Evolutionary conservation across 2,888 invertebrate species (phyloP).

Genomic region (Dioctria linearis): DNA sequence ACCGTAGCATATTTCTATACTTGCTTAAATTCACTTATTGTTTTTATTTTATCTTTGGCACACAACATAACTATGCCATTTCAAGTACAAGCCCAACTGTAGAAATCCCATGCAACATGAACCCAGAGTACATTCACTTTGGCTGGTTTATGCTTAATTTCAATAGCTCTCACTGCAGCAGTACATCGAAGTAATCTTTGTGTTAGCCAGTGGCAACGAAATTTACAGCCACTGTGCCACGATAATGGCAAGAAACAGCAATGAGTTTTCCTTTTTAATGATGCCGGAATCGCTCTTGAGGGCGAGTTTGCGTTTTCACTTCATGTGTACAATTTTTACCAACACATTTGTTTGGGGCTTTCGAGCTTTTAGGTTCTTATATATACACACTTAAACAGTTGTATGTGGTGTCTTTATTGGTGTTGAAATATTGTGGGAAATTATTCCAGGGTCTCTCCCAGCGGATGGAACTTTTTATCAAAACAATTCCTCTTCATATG

Average conservation of each 20-base stretch:
- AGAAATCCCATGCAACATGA: neutral
- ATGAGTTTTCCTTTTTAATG: slow-evolving; percentile 25
- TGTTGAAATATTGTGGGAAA: neutral
- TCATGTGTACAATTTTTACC: neutral
- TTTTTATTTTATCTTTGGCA: neutral
- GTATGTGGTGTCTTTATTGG: too few species aligned
- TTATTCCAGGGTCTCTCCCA: too few species aligned
- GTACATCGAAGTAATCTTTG: neutral
- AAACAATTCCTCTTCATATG: too few species aligned
- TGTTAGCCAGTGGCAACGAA: neutral
- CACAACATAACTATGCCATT: slow-evolving; percentile 3
- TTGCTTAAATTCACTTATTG: neutral
- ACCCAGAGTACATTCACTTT: slow-evolving; percentile 19
- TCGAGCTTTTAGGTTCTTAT: neutral
- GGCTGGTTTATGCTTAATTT: slow-evolving; percentile 24
- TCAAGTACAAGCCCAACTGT: neutral
- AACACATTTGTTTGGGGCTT: neutral
- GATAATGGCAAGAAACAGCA: neutral
- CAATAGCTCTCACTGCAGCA: slow-evolving; percentile 8
- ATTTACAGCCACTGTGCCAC: neutral
- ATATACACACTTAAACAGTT: too few species aligned
- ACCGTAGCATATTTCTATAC: neutral
- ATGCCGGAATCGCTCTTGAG: slow-evolving; percentile 8
- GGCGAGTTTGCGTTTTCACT: slow-evolving; percentile 32
- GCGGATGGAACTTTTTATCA: too few species aligned